Evolutionary conservation across 2,113 vertebrate species (phyloP).

Genomic region (Anarhynchus alexandrinus): DNA sequence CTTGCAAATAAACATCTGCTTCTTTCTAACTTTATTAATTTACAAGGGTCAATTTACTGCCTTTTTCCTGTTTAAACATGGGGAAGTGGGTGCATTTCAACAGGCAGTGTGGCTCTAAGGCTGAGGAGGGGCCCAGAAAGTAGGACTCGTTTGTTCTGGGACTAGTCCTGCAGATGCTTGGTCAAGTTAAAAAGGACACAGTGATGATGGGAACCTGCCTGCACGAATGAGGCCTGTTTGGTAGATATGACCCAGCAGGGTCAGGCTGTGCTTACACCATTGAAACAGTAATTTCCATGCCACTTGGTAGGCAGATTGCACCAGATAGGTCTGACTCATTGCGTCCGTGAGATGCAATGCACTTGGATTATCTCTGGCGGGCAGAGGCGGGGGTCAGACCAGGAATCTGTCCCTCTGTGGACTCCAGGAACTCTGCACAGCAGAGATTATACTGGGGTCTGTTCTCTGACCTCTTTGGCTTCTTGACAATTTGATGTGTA

Average conservation of each 20-base stretch:
- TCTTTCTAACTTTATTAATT: not conserved
- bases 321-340: not conserved
- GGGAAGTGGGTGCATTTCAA: not conserved
- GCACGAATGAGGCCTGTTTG: not conserved
- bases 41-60: not conserved
- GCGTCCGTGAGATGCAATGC: not conserved
- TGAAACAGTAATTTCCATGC: not conserved
- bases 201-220: not conserved
- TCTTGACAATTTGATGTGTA: not conserved
- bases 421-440: not conserved
- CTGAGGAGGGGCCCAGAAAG: not conserved
- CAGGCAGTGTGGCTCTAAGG: not conserved
- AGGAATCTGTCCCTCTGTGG: not conserved
- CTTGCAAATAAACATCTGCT: not conserved
- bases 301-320: not conserved
- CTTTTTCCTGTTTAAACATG: not conserved
- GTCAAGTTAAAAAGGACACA: not conserved
- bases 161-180: not conserved
- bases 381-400: not conserved
- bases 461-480: not conserved
- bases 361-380: not conserved
- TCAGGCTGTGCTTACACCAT: not conserved
- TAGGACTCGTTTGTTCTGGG: not conserved
- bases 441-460: not conserved
- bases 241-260: not conserved